Conservation (phyloP, 2,888 invertebrate genomes). For the Cephalotes varians region DNA sequence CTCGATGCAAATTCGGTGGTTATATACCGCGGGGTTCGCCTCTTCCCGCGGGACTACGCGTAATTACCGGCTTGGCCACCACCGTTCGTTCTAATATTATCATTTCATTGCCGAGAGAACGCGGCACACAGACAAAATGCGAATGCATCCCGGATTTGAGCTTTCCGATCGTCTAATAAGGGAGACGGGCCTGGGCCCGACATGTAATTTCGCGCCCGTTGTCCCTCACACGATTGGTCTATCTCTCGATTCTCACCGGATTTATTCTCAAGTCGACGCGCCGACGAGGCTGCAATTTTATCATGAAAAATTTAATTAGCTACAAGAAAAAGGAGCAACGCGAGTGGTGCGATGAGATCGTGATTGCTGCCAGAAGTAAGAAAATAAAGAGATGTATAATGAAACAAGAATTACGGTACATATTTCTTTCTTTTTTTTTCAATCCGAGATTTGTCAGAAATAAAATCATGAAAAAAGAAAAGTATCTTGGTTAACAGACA, state of each 20-base stretch:
- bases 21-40: slow-evolving; percentile 26
- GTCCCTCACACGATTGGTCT: slow-evolving; percentile 11
- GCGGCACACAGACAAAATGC: background rate
- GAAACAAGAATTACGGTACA: background rate
- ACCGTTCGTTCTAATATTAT: slow-evolving; percentile 51
- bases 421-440: background rate
- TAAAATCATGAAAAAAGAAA: background rate
- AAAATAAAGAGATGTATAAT: background rate
- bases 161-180: slow-evolving; percentile 44
- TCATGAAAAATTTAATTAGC: background rate
- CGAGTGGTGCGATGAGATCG: background rate
- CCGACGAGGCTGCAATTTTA: slow-evolving; percentile 15
- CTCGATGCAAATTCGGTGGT: slow-evolving; percentile 72
- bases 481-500: background rate
- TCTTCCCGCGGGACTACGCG: slow-evolving; percentile 42
- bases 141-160: slow-evolving; percentile 48
- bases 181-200: slow-evolving; percentile 11
- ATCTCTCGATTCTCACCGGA: background rate
- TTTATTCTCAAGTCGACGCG: background rate
- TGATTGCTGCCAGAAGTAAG: background rate
- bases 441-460: slow-evolving; percentile 4
- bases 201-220: slow-evolving; percentile 44
- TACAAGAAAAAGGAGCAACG: background rate
- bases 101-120: slow-evolving; percentile 21
- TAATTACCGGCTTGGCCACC: slow-evolving; percentile 61